Evolutionary conservation across 2,113 vertebrate genomes (phyloP).

Genomic region (Laterallus jamaicensis): DNA sequence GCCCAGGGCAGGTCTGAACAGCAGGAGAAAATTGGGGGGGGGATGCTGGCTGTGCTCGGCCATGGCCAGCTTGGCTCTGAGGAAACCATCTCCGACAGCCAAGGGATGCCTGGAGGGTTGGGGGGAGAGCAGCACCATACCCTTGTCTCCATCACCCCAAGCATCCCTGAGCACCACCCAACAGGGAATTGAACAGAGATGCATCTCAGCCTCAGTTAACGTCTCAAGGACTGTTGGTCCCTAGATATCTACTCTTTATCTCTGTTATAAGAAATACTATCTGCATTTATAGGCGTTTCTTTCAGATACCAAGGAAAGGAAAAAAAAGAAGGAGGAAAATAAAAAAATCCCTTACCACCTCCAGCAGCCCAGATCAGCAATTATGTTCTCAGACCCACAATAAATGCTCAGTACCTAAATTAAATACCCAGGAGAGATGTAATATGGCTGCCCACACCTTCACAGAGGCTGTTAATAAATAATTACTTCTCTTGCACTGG

Average conservation of each 20-base stretch:
- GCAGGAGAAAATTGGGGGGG: neutral
- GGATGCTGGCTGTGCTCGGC: accelerated
- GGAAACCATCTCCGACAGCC: accelerated
- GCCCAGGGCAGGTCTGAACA: neutral
- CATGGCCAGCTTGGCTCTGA: accelerated
- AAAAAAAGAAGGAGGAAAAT: neutral
- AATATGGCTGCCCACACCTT: constrained; percentile 57
- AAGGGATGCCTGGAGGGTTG: neutral
- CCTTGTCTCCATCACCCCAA: neutral
- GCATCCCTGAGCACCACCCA: accelerated
- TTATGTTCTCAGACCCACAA: constrained; percentile 42
- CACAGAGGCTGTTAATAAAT: constrained; percentile 53
- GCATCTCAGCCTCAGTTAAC: neutral
- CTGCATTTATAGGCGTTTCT: neutral
- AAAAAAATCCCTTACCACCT: neutral
- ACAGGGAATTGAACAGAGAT: neutral
- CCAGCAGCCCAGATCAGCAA: constrained; percentile 26
- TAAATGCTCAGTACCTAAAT: constrained; percentile 63
- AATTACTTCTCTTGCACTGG: constrained; percentile 52
- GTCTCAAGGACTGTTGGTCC: neutral
- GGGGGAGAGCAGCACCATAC: accelerated
- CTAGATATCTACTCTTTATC: neutral
- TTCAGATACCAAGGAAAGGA: neutral
- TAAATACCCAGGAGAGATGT: constrained; percentile 50
- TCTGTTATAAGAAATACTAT: neutral